phyloP scores from a whole-genome alignment of 2,113 vertebrate genomes.

The Prochilodus magdalenae region DNA sequence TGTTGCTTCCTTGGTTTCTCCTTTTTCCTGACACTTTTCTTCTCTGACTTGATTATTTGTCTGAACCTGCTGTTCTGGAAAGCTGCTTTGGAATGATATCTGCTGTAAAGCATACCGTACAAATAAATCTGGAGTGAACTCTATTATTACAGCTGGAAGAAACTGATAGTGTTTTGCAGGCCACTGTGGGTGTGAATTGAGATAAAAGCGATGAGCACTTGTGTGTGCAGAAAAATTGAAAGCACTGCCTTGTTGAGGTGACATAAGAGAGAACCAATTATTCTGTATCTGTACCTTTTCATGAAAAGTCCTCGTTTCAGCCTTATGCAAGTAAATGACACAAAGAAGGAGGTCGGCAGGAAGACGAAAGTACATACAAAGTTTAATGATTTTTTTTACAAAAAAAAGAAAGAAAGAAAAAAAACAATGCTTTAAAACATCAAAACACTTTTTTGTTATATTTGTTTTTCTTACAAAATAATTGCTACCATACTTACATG shows the following conservation, averaged over 20 bases:
- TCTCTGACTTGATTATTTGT: too few species aligned
- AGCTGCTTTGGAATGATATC: too few species aligned
- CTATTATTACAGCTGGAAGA: too few species aligned
- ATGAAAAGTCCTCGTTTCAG: neutral
- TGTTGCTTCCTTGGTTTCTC: too few species aligned
- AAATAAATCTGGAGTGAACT: too few species aligned
- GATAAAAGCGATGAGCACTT: neutral
- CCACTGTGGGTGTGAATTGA: neutral
- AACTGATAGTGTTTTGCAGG: too few species aligned
- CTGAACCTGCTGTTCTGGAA: too few species aligned
- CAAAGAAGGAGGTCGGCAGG: conserved; percentile 60
- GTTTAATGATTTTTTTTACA: conserved; percentile 89
- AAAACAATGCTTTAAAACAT: conserved; percentile 84
- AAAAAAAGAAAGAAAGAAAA: neutral
- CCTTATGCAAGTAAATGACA: conserved; percentile 1
- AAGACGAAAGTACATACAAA: conserved; percentile 91
- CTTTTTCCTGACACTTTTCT: too few species aligned
- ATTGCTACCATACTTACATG: conserved; percentile 76
- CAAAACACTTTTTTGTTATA: conserved; percentile 82
- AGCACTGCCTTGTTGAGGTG: neutral
- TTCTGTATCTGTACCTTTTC: neutral
- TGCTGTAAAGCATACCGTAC: too few species aligned
- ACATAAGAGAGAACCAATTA: neutral
- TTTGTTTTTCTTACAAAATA: conserved; percentile 89
- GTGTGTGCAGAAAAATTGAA: neutral